Conservation (phyloP, 2,888 invertebrate species). For the Iphiclides podalirius region DNA sequence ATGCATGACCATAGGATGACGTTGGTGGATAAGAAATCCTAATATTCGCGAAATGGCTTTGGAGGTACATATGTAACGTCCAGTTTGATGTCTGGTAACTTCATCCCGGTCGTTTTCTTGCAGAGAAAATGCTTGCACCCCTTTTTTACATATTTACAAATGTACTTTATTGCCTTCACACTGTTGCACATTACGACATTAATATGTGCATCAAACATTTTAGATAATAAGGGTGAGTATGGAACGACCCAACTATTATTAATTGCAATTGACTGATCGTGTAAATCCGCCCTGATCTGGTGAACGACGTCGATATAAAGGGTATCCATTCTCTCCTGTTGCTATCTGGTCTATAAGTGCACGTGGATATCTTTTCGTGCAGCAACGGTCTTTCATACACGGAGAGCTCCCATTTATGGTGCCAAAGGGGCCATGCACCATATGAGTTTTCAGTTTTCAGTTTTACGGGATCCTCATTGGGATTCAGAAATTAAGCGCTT, state of each 20-base stretch:
- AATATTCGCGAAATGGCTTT: slow-evolving; percentile 35
- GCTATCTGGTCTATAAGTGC: slow-evolving; percentile 6
- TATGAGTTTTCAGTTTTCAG: slow-evolving; percentile 26
- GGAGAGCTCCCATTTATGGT: slow-evolving; percentile 23
- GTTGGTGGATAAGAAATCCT: slow-evolving; percentile 21
- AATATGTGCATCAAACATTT: slow-evolving; percentile 21
- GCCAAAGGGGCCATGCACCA: slow-evolving; percentile 32
- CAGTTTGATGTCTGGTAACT: too few species aligned
- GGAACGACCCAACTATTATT: slow-evolving; percentile 33
- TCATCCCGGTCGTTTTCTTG: too few species aligned
- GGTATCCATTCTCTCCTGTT: neutral
- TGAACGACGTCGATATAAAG: neutral
- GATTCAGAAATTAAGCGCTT: slow-evolving; percentile 27
- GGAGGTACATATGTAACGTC: slow-evolving; percentile 18
- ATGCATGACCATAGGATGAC: too few species aligned
- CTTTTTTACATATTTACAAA: neutral
- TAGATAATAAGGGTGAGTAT: slow-evolving; percentile 14
- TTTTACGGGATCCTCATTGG: slow-evolving; percentile 23
- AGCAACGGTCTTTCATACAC: slow-evolving; percentile 27
- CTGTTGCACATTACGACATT: slow-evolving; percentile 24
- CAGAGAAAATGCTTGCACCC: too few species aligned
- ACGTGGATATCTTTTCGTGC: slow-evolving; percentile 26
- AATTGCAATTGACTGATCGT: neutral
- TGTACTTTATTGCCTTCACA: neutral
- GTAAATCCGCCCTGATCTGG: slow-evolving; percentile 2